A percentile compares a stretch with the other conserved stretches of the same genome.
These are phyloP conservation scores for Monodelphis domestica DNA, from an alignment of 2,797 vertebrate species.

Conservation along the genomic window DNA sequence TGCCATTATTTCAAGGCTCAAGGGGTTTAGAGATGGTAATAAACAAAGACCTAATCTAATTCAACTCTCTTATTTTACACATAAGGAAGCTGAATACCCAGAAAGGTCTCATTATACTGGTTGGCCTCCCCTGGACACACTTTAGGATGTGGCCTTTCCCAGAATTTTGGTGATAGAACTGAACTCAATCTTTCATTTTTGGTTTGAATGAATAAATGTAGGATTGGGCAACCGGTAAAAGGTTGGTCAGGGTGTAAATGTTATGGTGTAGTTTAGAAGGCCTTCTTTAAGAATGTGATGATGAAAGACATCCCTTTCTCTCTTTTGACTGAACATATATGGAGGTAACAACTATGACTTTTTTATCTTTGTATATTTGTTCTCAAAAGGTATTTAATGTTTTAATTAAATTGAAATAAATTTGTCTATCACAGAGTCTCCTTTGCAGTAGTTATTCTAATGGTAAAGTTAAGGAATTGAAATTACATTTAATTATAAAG, in stretches of 20 bases:
- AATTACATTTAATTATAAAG: not conserved
- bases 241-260: not conserved
- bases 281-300: not conserved
- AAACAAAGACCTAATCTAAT: not conserved
- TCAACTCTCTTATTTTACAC: not conserved
- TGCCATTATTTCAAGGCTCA: not conserved
- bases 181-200: not conserved
- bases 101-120: not conserved
- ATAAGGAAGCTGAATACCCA: not conserved
- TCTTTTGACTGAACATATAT: too few relatives aligned
- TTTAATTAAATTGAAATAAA: not conserved
- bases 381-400: not conserved
- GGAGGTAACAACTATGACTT: not conserved
- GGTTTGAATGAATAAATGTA: not conserved
- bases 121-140: not conserved
- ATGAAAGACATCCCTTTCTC: not conserved
- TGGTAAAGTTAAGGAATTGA: not conserved
- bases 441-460: not conserved
- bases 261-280: not conserved
- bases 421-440: not conserved
- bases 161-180: not conserved
- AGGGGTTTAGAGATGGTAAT: not conserved
- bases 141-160: not conserved
- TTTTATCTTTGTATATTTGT: not conserved
- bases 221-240: not conserved